Evolutionary conservation across 2,888 invertebrate genomes (phyloP), one percentile per base, ranked within the genome.

Genomic region (Ophioninae sp.): DNA sequence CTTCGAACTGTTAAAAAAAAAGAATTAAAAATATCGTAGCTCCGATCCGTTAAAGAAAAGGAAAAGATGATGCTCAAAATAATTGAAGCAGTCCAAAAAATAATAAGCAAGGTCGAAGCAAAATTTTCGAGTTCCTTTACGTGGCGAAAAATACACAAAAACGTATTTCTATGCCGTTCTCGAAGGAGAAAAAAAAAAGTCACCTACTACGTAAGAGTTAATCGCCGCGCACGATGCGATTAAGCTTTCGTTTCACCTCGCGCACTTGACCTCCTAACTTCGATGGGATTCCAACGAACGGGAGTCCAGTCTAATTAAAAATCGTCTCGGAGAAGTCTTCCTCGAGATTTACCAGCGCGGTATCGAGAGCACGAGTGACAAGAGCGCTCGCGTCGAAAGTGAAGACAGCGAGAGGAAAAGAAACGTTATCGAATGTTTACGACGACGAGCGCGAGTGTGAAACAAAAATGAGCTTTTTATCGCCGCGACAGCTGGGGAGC

Each of bases 281-380:
- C 13, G 61, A 74, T 64, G 69, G 44, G 17, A 80, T 64, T 77
- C 68, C 67, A 65, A 30, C 8, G 6, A 37, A 41, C n/a, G 41
- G 37, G 76, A 72, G 81, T 74, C 74, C 74, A 78, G 37, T 20
- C 39, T 61, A 81, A 81, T 84, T 78, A 78, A 77, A 79, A 76
- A 70, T 72, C 76, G 70, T 81, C 74, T 67, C 44, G 61, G 23
- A 62, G 62, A 67, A 61, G 74, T 84, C 81, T 75, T 21, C 20
- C 56, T 13, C 41, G 17, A 69, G 78, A 75, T 79, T 72, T 39
- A 67, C 50, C 20, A 17, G 6, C 37, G 7, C 61, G 30, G 20
- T 20, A 64, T 20, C 59, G 57, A 81, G 75, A 83, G 75, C 70
- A 70, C 67, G 21, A 73, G 23, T 59, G 68, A 77, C 83, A 69